Evolutionary conservation across 53 echinoderm and acorn worm species (phyloP), one percentile per base, ranked within the genome.

Genomic region (Echinarachnius parma): DNA sequence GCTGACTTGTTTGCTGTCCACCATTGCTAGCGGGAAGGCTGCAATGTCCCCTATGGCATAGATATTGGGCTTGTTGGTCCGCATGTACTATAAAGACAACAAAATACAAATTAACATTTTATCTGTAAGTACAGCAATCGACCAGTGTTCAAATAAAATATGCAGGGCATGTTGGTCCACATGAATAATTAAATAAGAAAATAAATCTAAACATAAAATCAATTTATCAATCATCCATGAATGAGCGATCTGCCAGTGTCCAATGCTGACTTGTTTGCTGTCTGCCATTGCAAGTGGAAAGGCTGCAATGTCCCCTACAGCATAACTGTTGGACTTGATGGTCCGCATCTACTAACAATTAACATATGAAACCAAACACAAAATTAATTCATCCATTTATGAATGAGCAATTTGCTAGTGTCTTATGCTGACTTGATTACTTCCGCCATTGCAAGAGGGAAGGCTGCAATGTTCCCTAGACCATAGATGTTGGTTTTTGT

Each of bases 171-270:
- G n/a, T n/a, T n/a, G n/a, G n/a, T n/a, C n/a, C n/a, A n/a, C n/a
- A n/a, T n/a, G n/a, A n/a, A n/a, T n/a, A n/a, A n/a, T n/a, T n/a
- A n/a, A n/a, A n/a, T n/a, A n/a, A n/a, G n/a, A 18, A 18, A 25
- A 22, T n/a, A 13, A 20, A 3, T 42, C 19, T 42, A 34, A 21
- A 21, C 34, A 53, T n/a, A n/a, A n/a, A n/a, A n/a, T n/a, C n/a
- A n/a, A n/a, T n/a, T n/a, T n/a, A n/a, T n/a, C n/a, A n/a, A n/a
- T n/a, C n/a, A n/a, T n/a, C n/a, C n/a, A n/a, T 14, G 60, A 72
- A 18, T 81, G 85, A 48, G 95, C 95, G 31, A 95, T 85, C 75
- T 95, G 95, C 95, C 91, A 95, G 42, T 95, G 95, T 42, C 90
- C 90, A 37, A 95, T 95, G 48, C 67, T 83, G 22, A 95, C 95